These are phyloP conservation scores for Datnioides undecimradiatus DNA, from an alignment of 2,113 vertebrate species.

Conservation along the genomic window DNA sequence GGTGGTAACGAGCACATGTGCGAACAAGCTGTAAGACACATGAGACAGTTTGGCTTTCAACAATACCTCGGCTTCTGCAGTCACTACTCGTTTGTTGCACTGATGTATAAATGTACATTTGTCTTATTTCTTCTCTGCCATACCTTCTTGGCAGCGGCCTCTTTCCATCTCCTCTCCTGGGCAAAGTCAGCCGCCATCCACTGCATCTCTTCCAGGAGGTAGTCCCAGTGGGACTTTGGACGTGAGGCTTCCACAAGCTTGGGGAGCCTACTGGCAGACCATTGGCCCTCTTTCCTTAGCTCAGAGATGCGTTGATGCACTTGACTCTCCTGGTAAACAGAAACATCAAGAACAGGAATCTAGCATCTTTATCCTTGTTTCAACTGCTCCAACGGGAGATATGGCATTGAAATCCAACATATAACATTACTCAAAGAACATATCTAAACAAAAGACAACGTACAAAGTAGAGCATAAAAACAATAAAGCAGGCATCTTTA, in stretches of 20 bases:
- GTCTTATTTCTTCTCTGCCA: not conserved
- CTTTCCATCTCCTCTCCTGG: conserved; percentile 97
- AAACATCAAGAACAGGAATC: not conserved
- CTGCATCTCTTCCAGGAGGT: conserved; percentile 97
- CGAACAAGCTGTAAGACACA: conserved; percentile 87
- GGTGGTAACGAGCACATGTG: conserved; percentile 91
- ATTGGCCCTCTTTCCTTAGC: conserved; percentile 94
- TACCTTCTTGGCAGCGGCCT: conserved; percentile 97
- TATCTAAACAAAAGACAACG: not conserved
- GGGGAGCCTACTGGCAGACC: conserved; percentile 93
- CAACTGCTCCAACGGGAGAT: not conserved
- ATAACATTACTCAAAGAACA: not conserved
- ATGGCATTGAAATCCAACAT: not conserved
- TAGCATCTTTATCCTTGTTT: not conserved
- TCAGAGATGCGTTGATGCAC: conserved; percentile 93
- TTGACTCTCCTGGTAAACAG: conserved; percentile 88
- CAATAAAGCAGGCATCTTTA: not conserved
- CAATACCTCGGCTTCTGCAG: not conserved
- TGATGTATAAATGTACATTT: not conserved
- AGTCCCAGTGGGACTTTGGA: conserved; percentile 97
- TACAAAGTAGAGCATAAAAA: not conserved
- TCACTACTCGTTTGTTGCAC: not conserved
- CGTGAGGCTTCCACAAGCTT: conserved; percentile 93
- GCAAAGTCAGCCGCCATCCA: conserved; percentile 99
- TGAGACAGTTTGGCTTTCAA: conserved; percentile 1